phyloP scores from a whole-genome alignment of 2,113 vertebrate species.

The Hystrix brachyura region DNA sequence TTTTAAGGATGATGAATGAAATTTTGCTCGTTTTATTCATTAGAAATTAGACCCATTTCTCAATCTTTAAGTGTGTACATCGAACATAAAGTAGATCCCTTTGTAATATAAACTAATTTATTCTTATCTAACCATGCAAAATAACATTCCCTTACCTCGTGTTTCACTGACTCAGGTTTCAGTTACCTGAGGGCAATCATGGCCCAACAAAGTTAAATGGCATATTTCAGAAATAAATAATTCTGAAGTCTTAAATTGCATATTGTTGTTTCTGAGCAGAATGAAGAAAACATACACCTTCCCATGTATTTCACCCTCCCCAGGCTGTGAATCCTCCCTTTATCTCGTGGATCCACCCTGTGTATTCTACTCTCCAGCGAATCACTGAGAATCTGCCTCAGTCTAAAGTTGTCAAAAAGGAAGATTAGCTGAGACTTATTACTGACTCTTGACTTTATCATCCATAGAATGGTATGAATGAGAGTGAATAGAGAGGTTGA shows the following conservation, averaged over 20 bases:
- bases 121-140: not conserved
- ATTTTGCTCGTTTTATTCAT: not conserved
- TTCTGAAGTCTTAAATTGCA: no score
- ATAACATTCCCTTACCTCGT: fast-evolving
- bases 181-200: not conserved
- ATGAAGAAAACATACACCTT: not conserved
- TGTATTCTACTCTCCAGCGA: not conserved
- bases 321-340: not conserved
- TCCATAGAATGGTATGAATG: not conserved
- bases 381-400: not conserved
- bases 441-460: not conserved
- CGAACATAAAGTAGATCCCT: not conserved
- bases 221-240: no score
- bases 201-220: no score
- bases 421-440: not conserved
- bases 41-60: not conserved
- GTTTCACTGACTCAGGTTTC: not conserved
- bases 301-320: no score
- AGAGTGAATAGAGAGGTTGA: not conserved
- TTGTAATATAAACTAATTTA: not conserved
- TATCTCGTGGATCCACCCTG: not conserved
- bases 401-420: not conserved
- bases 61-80: not conserved
- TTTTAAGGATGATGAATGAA: not conserved
- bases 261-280: not conserved